Evolutionary conservation across 2,888 invertebrate species (phyloP).

Genomic region (Sceliomorpha sp.): DNA sequence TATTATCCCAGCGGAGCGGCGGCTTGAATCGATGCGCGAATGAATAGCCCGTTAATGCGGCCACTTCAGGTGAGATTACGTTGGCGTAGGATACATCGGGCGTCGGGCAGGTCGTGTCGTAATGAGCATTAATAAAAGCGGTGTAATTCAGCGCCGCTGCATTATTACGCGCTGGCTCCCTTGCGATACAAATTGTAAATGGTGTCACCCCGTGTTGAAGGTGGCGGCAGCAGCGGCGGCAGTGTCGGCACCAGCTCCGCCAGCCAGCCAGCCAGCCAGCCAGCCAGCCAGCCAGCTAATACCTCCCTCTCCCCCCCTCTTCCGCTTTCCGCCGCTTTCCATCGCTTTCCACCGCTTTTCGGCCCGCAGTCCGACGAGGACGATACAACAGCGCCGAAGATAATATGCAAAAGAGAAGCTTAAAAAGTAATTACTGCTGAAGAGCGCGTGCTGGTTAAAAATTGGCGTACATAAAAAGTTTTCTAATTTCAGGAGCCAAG

Average conservation of each 20-base stretch:
- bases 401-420: constrained; percentile 78
- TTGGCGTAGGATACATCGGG: constrained; percentile 37
- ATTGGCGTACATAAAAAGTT: constrained; percentile 79
- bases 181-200: constrained; percentile 55
- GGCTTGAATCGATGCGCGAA: constrained; percentile 53
- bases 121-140: constrained; percentile 60
- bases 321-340: neutral
- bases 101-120: constrained; percentile 21
- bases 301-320: neutral
- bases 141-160: constrained; percentile 51
- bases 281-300: too few species aligned
- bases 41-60: constrained; percentile 56
- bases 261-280: too few species aligned
- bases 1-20: constrained; percentile 46
- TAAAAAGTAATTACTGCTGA: constrained; percentile 79
- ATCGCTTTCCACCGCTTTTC: too few species aligned
- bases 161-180: constrained; percentile 48
- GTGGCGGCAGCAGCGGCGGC: neutral
- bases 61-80: constrained; percentile 58
- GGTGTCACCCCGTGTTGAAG: constrained; percentile 36
- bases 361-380: constrained; percentile 18
- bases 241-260: too few species aligned
- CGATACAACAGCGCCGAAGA: constrained; percentile 61
- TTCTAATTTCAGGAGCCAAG: constrained; percentile 77
- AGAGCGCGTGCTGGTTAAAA: constrained; percentile 77